Conservation (phyloP, 1,140 invertebrate species). For the Calliphora vicina region DNA sequence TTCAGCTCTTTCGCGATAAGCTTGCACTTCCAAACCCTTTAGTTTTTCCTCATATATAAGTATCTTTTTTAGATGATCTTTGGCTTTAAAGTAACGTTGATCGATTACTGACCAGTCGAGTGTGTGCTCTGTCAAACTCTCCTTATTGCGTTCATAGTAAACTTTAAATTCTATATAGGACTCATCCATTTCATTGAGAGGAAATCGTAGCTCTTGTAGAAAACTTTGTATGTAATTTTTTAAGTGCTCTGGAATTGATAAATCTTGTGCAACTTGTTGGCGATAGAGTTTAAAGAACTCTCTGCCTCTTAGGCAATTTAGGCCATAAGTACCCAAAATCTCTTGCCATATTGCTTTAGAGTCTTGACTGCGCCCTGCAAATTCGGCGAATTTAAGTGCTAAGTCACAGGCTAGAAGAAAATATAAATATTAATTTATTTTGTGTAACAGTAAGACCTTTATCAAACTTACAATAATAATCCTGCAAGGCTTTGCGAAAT, state of each 20-base stretch:
- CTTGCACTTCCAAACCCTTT: slow-evolving; percentile 46
- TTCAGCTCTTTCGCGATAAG: slow-evolving; percentile 52
- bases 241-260: slow-evolving; percentile 38
- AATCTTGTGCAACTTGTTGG: slow-evolving; percentile 15
- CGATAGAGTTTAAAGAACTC: slow-evolving; percentile 42
- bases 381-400: slow-evolving; percentile 38
- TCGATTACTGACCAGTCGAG: slow-evolving; percentile 41
- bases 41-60: slow-evolving; percentile 52
- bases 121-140: neutral
- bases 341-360: slow-evolving; percentile 40
- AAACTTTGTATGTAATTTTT: slow-evolving; percentile 47
- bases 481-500: slow-evolving; percentile 40
- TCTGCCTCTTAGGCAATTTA: slow-evolving; percentile 40
- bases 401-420: slow-evolving; percentile 36
- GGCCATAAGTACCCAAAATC: slow-evolving; percentile 42
- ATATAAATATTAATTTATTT: neutral
- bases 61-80: slow-evolving; percentile 49
- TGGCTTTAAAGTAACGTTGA: slow-evolving; percentile 42
- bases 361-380: slow-evolving; percentile 33
- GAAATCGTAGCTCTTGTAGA: slow-evolving; percentile 56
- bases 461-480: slow-evolving; percentile 44
- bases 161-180: slow-evolving; percentile 62
- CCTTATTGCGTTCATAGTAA: slow-evolving; percentile 47
- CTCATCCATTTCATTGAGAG: slow-evolving; percentile 60
- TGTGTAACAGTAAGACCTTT: neutral